Evolutionary conservation across 2,113 vertebrate genomes (phyloP).

Genomic region (Riparia riparia): DNA sequence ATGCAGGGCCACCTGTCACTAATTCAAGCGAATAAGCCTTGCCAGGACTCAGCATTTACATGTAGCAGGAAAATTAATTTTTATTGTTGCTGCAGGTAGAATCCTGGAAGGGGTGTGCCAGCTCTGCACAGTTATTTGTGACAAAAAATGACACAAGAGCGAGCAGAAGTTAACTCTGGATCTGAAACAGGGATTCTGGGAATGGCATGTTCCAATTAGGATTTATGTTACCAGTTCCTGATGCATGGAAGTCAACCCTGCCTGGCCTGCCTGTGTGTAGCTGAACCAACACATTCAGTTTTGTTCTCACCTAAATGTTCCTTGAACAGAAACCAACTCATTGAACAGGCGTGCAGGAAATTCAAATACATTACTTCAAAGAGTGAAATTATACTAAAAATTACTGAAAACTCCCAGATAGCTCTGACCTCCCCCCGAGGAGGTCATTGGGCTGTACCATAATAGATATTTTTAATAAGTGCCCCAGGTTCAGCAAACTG

Average conservation of each 20-base stretch:
- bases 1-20: not conserved
- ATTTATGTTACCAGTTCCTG: not conserved
- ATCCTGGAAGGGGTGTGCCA: not conserved
- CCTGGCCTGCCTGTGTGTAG: not conserved
- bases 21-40: not conserved
- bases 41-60: not conserved
- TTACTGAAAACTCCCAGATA: not conserved
- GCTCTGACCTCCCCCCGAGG: not conserved
- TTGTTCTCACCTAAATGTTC: not conserved
- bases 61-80: not conserved
- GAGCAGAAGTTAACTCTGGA: not conserved
- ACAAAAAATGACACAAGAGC: not conserved
- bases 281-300: not conserved
- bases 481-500: not conserved
- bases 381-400: not conserved
- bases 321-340: accelerated
- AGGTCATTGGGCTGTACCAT: not conserved
- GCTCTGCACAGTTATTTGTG: not conserved
- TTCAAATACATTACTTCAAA: not conserved
- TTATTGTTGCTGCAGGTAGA: not conserved
- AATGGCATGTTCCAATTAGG: not conserved
- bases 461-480: not conserved
- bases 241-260: not conserved
- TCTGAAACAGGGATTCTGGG: not conserved
- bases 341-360: not conserved